Evolutionary conservation across 2,797 vertebrate species (phyloP).

Genomic region (Melanogrammus aeglefinus): DNA sequence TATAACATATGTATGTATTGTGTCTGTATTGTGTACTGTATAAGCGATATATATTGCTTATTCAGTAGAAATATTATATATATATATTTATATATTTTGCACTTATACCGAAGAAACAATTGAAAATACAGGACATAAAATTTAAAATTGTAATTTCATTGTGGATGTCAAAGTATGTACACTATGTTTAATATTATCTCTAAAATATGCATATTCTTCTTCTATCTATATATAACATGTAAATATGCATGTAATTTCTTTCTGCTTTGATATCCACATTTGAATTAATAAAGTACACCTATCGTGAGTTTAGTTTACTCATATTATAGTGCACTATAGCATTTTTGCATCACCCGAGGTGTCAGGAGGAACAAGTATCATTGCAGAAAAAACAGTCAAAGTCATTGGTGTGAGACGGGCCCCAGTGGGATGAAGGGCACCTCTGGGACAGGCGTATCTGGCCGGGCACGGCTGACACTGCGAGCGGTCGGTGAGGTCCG

Average conservation of each 20-base stretch:
- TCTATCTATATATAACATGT: too few species aligned
- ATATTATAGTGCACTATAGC: background rate
- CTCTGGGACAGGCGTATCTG: slow-evolving; percentile 78
- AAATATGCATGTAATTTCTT: background rate
- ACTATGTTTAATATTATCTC: background rate
- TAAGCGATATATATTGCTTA: too few species aligned
- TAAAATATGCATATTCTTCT: too few species aligned
- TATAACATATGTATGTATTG: too few species aligned
- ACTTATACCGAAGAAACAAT: too few species aligned
- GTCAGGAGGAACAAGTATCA: background rate
- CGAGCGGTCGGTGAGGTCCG: slow-evolving; percentile 78
- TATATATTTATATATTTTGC: too few species aligned
- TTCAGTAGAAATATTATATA: too few species aligned
- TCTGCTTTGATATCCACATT: too few species aligned
- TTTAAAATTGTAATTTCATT: background rate
- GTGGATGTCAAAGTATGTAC: background rate
- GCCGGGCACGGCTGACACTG: slow-evolving; percentile 83
- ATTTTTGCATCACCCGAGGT: background rate
- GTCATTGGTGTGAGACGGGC: background rate
- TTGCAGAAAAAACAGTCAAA: background rate
- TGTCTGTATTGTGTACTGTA: too few species aligned
- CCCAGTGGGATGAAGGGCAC: slow-evolving; percentile 50
- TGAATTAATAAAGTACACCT: too few species aligned
- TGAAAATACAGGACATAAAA: background rate
- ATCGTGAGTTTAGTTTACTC: background rate